Evolutionary conservation across 2,113 vertebrate genomes (phyloP), one percentile per base, ranked within the genome.

Genomic region (Anolis sagrei): DNA sequence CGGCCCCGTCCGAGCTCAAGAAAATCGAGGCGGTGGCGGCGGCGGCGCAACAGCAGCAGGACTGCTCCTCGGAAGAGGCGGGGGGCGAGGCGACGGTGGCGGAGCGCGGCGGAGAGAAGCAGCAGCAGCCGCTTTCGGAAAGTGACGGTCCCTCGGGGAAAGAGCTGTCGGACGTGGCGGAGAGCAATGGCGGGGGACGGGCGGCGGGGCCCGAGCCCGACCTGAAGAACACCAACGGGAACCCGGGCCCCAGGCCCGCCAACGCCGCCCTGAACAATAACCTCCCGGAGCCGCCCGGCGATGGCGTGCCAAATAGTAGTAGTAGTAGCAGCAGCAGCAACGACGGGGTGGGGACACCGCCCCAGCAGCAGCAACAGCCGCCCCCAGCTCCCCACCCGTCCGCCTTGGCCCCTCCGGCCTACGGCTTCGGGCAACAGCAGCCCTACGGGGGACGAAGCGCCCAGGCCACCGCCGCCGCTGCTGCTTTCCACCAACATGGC

Each of bases 401-500:
- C 39, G 91, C 88, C 83, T 86, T 89, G 90, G 89, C 92, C 82
- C 92, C 91, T 85, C 90, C 98, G 96, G 93, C 98, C 87, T 96
- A 97, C 94, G 95, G 39, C 39, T 44, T 44, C 39, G 39, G 39
- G 39, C 39, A 44, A 5, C 39, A 44, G 39, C 39, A 44, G 39
- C 96, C 97, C 96, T 98, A 98, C 97, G 96, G 97, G 94, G 98
- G 98, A 97, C 97, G 97, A 97, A 97, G 97, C 96, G 97, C 92
- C 92, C 95, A 94, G 70, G 95, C 94, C 58, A 94, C 94, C 5
- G 92, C 89, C 83, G 89, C 94, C 88, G 95, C n/a, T n/a, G n/a
- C 93, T 70, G 95, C 98, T 97, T 98, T 98, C 97, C 98, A 98
- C 98, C 98, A 99, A 98, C 98, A 99, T 98, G 98, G 98, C 98